Conservation (phyloP, 2,797 vertebrate species). For the Novumbra hubbsi region DNA sequence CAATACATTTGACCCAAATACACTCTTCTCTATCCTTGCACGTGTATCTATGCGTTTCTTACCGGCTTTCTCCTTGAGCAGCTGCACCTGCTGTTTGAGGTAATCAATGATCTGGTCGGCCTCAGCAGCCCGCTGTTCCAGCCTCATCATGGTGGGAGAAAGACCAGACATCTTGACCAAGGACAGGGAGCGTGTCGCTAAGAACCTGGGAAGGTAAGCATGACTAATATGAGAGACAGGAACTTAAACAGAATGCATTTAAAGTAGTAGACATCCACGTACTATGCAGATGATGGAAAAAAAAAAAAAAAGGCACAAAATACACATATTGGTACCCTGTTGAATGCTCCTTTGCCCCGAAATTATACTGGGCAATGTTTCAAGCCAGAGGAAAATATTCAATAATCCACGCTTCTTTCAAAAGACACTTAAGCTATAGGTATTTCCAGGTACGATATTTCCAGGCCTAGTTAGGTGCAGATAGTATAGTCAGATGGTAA, state of each 20-base stretch:
- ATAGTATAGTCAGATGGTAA: too few relatives aligned
- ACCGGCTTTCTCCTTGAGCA: constrained; percentile 97
- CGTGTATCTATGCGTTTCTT: constrained; percentile 53
- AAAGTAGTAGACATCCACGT: background rate
- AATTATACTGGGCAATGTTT: too few relatives aligned
- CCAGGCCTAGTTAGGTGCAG: too few relatives aligned
- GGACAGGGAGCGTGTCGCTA: constrained; percentile 71
- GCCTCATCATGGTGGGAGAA: constrained; percentile 82
- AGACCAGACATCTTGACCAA: constrained; percentile 87
- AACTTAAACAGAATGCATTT: background rate
- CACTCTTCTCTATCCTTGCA: background rate
- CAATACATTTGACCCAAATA: background rate
- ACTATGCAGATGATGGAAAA: background rate
- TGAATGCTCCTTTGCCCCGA: too few relatives aligned
- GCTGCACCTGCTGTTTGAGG: constrained; percentile 93
- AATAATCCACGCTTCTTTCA: too few relatives aligned
- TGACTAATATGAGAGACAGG: background rate
- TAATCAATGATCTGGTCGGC: constrained; percentile 95
- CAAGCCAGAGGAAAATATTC: too few relatives aligned
- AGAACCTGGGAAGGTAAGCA: constrained; percentile 73
- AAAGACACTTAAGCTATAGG: too few relatives aligned
- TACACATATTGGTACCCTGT: too few relatives aligned
- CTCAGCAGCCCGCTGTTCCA: constrained; percentile 93
- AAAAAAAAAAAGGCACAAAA: too few relatives aligned
- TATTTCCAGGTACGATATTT: too few relatives aligned